Evolutionary conservation across 2,113 vertebrate species (phyloP).

Genomic region (Mohoua ochrocephala): DNA sequence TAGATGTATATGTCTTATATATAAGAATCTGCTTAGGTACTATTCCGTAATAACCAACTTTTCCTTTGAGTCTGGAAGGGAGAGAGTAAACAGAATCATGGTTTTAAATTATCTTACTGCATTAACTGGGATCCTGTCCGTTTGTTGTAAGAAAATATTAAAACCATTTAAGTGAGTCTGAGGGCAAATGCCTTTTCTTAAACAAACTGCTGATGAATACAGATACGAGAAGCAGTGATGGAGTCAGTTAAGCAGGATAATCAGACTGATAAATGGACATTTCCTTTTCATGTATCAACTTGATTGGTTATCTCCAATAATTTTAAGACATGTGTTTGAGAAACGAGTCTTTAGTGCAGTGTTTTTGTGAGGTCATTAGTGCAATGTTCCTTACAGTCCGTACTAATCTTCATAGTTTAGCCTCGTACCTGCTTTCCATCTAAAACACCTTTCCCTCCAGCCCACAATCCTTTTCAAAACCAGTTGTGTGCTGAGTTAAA

Average conservation of each 20-base stretch:
- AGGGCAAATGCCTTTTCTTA: neutral
- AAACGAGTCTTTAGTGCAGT: neutral
- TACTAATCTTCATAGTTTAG: neutral
- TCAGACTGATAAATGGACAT: neutral
- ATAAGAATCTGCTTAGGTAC: neutral
- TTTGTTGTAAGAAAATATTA: neutral
- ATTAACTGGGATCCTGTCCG: neutral
- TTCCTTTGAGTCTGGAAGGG: neutral
- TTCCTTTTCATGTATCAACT: neutral
- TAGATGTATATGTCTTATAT: neutral
- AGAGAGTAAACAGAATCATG: neutral
- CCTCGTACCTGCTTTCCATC: neutral
- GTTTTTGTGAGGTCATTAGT: neutral
- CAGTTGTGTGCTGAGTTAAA: neutral
- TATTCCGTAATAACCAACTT: neutral
- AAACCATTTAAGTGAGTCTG: neutral
- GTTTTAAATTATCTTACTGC: neutral
- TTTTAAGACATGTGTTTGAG: neutral
- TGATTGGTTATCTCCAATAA: neutral
- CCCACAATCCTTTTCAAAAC: neutral
- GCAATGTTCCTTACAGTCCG: neutral
- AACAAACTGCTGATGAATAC: neutral
- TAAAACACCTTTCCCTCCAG: neutral
- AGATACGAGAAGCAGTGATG: neutral
- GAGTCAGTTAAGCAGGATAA: neutral